phyloP scores from a whole-genome alignment of 2,888 invertebrate species.

The Gnatocerus cornutus region DNA sequence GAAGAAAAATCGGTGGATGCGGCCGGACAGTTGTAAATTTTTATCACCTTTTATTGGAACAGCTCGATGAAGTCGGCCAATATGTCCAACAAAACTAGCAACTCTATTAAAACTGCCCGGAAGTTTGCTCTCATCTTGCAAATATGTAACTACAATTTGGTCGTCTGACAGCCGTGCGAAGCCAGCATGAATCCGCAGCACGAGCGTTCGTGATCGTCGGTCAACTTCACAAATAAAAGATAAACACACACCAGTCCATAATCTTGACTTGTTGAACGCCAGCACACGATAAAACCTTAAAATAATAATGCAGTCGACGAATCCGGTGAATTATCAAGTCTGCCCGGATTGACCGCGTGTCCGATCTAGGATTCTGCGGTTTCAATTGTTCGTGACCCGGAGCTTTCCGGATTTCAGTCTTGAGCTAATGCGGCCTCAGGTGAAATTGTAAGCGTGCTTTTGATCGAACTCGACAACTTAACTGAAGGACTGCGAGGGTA shows the following conservation, averaged over 20 bases:
- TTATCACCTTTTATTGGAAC: no score
- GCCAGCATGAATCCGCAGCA: not conserved
- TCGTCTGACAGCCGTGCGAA: not conserved
- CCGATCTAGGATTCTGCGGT: conserved; percentile 41
- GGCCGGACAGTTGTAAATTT: no score
- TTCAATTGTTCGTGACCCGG: conserved; percentile 41
- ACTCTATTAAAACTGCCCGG: conserved; percentile 9
- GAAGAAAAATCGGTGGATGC: no score
- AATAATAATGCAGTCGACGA: conserved; percentile 32
- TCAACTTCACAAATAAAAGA: conserved; percentile 24
- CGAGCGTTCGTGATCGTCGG: conserved; percentile 17
- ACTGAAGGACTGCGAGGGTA: conserved; percentile 12
- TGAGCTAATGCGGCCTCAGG: conserved; percentile 32
- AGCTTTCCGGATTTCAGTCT: conserved; percentile 35
- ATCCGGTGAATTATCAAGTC: conserved; percentile 32
- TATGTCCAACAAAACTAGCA: not conserved
- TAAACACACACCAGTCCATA: conserved; percentile 14
- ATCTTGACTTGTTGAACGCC: conserved; percentile 22
- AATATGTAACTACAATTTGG: not conserved
- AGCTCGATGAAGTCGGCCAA: no score
- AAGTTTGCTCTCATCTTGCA: not conserved
- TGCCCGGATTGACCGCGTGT: conserved; percentile 36
- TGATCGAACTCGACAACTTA: conserved; percentile 25
- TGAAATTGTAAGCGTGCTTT: conserved; percentile 35
- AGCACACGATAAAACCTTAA: conserved; percentile 27